Base-by-base conservation (phyloP, 2,113 vertebrate genomes). In the Uria aalge region DNA sequence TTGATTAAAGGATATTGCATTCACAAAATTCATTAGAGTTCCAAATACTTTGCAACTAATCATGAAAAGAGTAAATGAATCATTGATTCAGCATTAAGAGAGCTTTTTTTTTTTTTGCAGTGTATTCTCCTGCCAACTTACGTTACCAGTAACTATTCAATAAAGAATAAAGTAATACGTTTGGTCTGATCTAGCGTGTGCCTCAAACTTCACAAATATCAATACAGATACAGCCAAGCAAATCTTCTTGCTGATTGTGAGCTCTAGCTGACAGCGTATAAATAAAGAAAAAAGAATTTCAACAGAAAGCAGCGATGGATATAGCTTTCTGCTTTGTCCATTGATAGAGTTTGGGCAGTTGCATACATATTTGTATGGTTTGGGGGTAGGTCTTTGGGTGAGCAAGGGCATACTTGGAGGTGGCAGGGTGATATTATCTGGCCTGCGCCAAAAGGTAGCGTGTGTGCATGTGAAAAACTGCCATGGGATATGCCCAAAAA, bases 31-130 rank as follows among this genome's bases (percentile, higher is more conserved):
- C 92, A 82, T 96, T 95, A 84, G 47, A 84, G 56, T 83, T 95
- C 90, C 85, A 88, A 88, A 93, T 82, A 89, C 64, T 92, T 93
- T 38, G 60, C 90, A 89, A 91, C 96, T 97, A 94, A 96, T 97
- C 88, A 92, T 72, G 68, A 92, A 69, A 68, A 84, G 56, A 93
- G 78, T 75, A 95, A 96, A 96, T 93, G 93, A 96, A 93, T 97
- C 82, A 96, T 94, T 87, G 95, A 97, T 97, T 97, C 96, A 95
- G 93, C 95, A 93, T 91, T 93, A 90, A 85, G 79, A 86, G 53
- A 72, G 43, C 8, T 56, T 72, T 40, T 64, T 50, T 41, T 83
- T 41, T 79, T 32, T 53, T 27, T 22, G 50, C 75, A 68, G 47
- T 90, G 40, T 77, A 62, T 97, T 96, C 68, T 83, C 75, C 87